phyloP scores from a whole-genome alignment of 2,888 invertebrate genomes.

The Caenorhabditis becei region DNA sequence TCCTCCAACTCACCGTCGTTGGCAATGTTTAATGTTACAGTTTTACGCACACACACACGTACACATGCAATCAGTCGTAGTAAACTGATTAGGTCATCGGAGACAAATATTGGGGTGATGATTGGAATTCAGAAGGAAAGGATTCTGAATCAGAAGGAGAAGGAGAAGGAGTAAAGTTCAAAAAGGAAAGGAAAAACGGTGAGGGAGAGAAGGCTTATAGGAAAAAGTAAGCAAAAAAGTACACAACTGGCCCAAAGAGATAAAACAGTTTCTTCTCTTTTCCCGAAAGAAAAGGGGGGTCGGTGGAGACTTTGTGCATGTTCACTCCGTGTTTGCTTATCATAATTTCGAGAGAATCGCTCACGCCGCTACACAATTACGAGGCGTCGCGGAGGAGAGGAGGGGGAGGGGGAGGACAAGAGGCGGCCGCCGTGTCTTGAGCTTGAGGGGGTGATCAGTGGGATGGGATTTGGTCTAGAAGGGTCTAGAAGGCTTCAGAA shows the following conservation, averaged over 20 bases:
- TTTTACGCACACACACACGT: conserved; percentile 27
- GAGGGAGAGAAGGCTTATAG: conserved; percentile 19
- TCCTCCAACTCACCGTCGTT: too few species aligned
- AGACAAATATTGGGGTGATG: conserved; percentile 38
- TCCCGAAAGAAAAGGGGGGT: conserved; percentile 9
- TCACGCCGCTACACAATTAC: conserved; percentile 66
- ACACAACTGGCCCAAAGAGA: neutral
- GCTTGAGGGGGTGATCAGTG: neutral
- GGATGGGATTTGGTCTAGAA: too few species aligned
- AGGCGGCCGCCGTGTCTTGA: neutral
- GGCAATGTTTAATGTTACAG: conserved; percentile 25
- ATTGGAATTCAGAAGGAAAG: neutral
- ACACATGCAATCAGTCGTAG: conserved; percentile 16
- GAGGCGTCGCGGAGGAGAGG: conserved; percentile 42
- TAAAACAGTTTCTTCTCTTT: neutral
- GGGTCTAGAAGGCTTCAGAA: too few species aligned
- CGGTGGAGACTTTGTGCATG: conserved; percentile 39
- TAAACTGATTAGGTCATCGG: conserved; percentile 52
- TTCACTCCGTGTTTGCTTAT: conserved; percentile 60
- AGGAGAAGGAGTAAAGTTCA: conserved; percentile 10
- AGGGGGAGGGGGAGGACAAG: conserved; percentile 2
- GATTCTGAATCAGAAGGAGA: conserved; percentile 10
- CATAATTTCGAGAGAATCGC: conserved; percentile 63
- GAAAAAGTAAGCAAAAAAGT: conserved; percentile 50
- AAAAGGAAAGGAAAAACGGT: conserved; percentile 1